Conservation (phyloP, 2,888 invertebrate species). For the Cataglyphis albicans region DNA sequence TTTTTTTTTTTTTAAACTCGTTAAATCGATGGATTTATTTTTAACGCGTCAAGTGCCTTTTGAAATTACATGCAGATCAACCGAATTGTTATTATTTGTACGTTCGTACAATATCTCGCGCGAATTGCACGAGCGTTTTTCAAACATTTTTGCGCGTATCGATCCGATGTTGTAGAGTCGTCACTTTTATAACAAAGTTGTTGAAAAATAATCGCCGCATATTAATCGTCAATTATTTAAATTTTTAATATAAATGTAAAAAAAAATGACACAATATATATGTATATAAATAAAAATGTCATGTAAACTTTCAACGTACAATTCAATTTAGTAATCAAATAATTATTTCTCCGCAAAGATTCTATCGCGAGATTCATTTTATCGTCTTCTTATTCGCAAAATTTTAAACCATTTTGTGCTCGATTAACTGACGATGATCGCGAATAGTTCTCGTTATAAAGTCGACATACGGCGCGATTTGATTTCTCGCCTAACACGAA, state of each 20-base stretch:
- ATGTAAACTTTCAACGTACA: not conserved
- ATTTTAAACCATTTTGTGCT: not conserved
- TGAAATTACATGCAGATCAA: slow-evolving; percentile 52
- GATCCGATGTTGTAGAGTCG: slow-evolving; percentile 36
- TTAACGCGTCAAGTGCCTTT: slow-evolving; percentile 53
- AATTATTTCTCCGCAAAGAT: not conserved
- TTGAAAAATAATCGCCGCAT: slow-evolving; percentile 38
- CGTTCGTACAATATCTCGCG: slow-evolving; percentile 32
- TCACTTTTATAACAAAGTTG: slow-evolving; percentile 38
- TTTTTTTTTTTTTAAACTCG: slow-evolving; percentile 37
- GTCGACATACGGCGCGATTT: slow-evolving; percentile 24
- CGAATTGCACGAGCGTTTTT: slow-evolving; percentile 37
- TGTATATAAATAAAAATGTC: not conserved
- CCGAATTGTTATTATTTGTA: slow-evolving; percentile 51
- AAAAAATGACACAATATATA: not conserved
- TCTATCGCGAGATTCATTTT: not conserved
- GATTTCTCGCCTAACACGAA: slow-evolving; percentile 43
- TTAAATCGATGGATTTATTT: slow-evolving; percentile 51
- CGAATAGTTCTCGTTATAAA: not conserved
- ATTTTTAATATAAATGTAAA: slow-evolving; percentile 2
- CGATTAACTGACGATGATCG: slow-evolving; percentile 32
- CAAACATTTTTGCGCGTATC: slow-evolving; percentile 43
- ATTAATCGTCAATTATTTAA: slow-evolving; percentile 39
- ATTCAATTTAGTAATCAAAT: not conserved
- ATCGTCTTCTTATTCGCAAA: not conserved